Conservation (phyloP, 2,113 vertebrate genomes). For the Scomber japonicus region DNA sequence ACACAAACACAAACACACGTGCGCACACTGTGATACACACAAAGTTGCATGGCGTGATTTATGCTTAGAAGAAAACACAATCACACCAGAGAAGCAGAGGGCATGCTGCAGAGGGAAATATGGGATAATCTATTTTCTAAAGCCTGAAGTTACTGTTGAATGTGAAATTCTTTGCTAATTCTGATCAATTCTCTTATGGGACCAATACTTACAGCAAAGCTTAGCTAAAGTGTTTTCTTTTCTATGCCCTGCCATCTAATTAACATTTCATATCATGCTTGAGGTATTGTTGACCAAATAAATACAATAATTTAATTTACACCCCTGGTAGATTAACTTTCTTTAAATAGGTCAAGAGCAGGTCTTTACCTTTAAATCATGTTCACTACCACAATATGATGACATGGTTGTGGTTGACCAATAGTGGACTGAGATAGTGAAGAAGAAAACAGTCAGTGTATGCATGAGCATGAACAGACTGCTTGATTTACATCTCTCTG, state of each 20-base stretch:
- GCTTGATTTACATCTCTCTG: slow-evolving; percentile 3
- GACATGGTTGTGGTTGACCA: not conserved
- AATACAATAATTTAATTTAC: slow-evolving; percentile 9
- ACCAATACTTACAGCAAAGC: slow-evolving; percentile 36
- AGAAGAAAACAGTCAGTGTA: not conserved
- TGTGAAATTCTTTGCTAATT: slow-evolving; percentile 37
- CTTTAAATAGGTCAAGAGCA: not conserved
- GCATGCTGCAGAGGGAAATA: slow-evolving; percentile 48
- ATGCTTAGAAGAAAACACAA: slow-evolving; percentile 51
- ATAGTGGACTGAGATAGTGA: not conserved
- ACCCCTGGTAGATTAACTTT: not conserved
- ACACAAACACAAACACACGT: slow-evolving; percentile 45
- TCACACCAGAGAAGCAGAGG: slow-evolving; percentile 52
- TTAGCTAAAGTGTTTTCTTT: slow-evolving; percentile 22
- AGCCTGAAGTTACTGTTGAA: slow-evolving; percentile 43
- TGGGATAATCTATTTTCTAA: slow-evolving; percentile 55
- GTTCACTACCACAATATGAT: not conserved
- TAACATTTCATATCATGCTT: slow-evolving; percentile 23
- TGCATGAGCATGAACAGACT: not conserved
- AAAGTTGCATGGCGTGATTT: slow-evolving; percentile 32
- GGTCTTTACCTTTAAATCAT: not conserved
- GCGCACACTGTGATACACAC: slow-evolving; percentile 37
- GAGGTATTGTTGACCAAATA: slow-evolving; percentile 9
- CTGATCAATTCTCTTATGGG: slow-evolving; percentile 57
- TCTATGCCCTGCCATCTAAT: slow-evolving; percentile 5